Conservation (phyloP, 1,140 invertebrate species). For the Rhopalosiphum maidis region DNA sequence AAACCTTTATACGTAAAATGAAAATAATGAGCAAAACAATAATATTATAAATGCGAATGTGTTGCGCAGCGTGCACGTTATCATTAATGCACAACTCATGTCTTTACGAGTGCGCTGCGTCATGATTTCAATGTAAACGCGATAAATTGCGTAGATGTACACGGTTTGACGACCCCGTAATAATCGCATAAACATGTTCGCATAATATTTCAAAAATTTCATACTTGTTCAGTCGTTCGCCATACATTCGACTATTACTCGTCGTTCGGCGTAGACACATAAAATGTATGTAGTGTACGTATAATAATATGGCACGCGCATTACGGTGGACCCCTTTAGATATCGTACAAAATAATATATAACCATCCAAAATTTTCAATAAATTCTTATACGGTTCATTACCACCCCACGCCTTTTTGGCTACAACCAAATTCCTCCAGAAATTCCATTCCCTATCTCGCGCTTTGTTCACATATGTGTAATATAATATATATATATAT, state of each 20-base stretch:
- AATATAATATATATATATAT: not conserved
- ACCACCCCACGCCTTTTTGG: not conserved
- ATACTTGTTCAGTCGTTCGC: not conserved
- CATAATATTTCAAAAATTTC: slow-evolving; percentile 24
- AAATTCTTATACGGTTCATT: slow-evolving; percentile 21
- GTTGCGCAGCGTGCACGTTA: not conserved
- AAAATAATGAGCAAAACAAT: not conserved
- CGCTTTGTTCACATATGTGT: not conserved
- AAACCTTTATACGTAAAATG: not conserved
- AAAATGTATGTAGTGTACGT: not conserved
- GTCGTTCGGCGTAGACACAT: not conserved
- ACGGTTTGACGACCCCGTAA: not conserved
- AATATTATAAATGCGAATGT: not conserved
- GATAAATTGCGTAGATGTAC: slow-evolving; percentile 11
- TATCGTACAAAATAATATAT: not conserved
- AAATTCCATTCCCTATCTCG: slow-evolving; percentile 12
- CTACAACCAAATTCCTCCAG: not conserved
- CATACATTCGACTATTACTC: no score
- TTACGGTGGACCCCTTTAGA: not conserved
- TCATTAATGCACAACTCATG: slow-evolving; percentile 6
- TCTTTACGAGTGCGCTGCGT: not conserved
- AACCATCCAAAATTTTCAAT: slow-evolving; percentile 22
- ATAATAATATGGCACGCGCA: not conserved
- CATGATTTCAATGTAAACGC: slow-evolving; percentile 9
- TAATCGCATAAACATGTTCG: not conserved